Percentiles rank a stretch among this genome's conserved stretches.
These are phyloP conservation scores for Bursaphelenchus okinawaensis DNA, from an alignment of 2,888 invertebrate species.

Conservation along the genomic window DNA sequence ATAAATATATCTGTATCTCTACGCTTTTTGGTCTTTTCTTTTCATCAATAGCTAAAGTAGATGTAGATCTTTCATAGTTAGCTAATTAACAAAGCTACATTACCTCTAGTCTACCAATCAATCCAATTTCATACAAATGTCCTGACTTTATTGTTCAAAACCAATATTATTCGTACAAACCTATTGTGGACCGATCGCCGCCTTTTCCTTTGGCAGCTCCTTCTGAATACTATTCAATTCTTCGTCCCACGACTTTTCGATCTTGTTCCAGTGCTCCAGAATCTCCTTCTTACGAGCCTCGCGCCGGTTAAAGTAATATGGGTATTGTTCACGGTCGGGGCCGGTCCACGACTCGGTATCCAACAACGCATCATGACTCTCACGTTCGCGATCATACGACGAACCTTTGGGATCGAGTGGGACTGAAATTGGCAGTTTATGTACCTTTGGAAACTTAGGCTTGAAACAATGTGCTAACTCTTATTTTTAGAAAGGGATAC, in stretches of 20 bases:
- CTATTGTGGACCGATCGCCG: background rate
- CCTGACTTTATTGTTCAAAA: too few relatives aligned
- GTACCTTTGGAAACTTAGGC: too few relatives aligned
- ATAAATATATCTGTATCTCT: too few relatives aligned
- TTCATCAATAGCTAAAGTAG: too few relatives aligned
- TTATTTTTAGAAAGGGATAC: too few relatives aligned
- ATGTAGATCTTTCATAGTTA: too few relatives aligned
- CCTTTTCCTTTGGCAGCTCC: conserved; percentile 39
- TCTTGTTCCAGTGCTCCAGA: conserved; percentile 56
- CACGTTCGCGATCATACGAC: conserved; percentile 52
- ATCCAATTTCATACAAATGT: too few relatives aligned
- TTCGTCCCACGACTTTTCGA: conserved; percentile 57
- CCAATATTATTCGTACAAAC: too few relatives aligned
- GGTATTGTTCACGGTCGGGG: conserved; percentile 55
- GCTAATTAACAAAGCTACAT: too few relatives aligned
- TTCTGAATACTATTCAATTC: conserved; percentile 52
- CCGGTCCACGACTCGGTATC: conserved; percentile 10
- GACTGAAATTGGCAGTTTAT: conserved; percentile 34
- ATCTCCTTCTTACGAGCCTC: conserved; percentile 57
- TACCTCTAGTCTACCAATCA: too few relatives aligned
- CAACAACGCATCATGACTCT: conserved; percentile 39
- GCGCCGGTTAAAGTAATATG: conserved; percentile 57
- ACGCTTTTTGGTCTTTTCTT: too few relatives aligned
- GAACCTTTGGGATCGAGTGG: conserved; percentile 47
- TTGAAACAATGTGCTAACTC: background rate